Evolutionary conservation across 2,113 vertebrate genomes (phyloP).

Genomic region (Lepus americanus): DNA sequence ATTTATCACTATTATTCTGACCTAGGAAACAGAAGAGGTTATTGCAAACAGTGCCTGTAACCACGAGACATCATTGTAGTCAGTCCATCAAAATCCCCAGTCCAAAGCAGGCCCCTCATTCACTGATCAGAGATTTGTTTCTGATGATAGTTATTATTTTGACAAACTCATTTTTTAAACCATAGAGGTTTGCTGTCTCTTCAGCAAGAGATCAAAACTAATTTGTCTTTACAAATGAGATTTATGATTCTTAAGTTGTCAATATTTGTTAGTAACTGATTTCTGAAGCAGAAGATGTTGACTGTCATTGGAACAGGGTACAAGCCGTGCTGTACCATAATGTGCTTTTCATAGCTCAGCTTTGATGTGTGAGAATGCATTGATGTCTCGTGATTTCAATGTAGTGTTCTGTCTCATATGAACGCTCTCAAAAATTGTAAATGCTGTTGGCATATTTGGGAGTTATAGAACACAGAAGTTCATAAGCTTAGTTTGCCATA

Average conservation of each 20-base stretch:
- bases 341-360: neutral
- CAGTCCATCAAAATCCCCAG: neutral
- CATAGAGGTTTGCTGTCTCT: neutral
- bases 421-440: neutral
- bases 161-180: neutral
- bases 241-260: neutral
- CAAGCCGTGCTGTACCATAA: neutral
- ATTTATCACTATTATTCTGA: neutral
- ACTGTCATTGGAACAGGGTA: neutral
- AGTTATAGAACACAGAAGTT: neutral
- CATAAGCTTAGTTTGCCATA: neutral
- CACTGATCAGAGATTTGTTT: neutral
- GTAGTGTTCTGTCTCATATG: neutral
- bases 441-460: neutral
- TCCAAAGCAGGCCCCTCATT: neutral
- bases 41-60: neutral
- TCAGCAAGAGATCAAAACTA: neutral
- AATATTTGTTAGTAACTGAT: slow-evolving; percentile 26
- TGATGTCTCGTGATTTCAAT: neutral
- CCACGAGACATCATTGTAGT: neutral
- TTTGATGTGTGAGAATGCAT: neutral
- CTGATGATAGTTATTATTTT: neutral
- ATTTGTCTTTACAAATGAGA: neutral
- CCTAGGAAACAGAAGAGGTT: neutral
- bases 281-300: neutral